phyloP scores from a whole-genome alignment of 2,113 vertebrate genomes.

The Neotragus moschatus region DNA sequence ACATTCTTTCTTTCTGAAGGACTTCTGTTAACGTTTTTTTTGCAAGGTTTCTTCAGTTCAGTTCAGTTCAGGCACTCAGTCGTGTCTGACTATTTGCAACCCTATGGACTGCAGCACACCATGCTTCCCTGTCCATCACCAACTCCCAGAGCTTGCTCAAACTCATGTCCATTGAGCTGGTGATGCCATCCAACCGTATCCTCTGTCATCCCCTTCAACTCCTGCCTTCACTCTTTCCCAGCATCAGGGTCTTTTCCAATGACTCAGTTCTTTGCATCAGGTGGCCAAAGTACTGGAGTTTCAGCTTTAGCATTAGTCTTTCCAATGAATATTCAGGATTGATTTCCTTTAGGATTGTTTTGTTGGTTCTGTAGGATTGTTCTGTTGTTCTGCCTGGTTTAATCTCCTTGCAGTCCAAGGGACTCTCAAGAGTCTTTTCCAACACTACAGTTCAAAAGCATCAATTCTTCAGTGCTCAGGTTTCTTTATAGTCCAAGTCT shows the following conservation, averaged over 20 bases:
- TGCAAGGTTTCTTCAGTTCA: background rate
- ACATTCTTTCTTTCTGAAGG: background rate
- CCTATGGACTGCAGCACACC: background rate
- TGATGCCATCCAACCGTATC: background rate
- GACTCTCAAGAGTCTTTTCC: background rate
- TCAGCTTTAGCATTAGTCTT: background rate
- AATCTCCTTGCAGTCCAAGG: background rate
- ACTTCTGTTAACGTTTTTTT: background rate
- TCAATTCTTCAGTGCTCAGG: background rate
- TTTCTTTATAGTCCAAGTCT: background rate
- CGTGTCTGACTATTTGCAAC: background rate
- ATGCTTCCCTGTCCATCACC: background rate
- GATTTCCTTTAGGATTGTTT: background rate
- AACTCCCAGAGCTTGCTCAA: background rate
- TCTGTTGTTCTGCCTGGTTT: background rate
- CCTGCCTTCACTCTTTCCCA: background rate
- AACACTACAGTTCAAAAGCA: background rate
- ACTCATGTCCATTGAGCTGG: background rate
- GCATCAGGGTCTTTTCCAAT: background rate
- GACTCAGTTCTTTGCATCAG: background rate
- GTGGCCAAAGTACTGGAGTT: background rate
- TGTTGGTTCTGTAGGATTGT: background rate
- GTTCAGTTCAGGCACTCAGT: background rate
- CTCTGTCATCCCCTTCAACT: background rate
- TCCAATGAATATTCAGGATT: background rate